Evolutionary conservation across 1,140 invertebrate genomes (phyloP).

Genomic region (Euura lappo): DNA sequence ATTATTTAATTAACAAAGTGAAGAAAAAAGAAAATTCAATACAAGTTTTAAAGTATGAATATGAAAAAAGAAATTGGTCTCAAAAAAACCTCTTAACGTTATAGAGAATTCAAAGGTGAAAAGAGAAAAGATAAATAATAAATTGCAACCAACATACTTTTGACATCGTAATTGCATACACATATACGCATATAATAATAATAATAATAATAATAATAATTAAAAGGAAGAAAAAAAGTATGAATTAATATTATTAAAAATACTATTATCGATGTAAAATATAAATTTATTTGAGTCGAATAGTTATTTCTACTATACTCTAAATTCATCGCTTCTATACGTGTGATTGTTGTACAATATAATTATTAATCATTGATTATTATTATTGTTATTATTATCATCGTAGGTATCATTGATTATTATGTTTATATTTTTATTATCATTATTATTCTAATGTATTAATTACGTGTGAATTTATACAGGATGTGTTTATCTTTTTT

Average conservation of each 20-base stretch:
- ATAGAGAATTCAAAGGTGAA: neutral
- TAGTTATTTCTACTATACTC: slow-evolving; percentile 60
- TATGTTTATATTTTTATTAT: slow-evolving; percentile 35
- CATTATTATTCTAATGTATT: slow-evolving; percentile 30
- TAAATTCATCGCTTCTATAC: slow-evolving; percentile 58
- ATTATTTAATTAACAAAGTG: neutral
- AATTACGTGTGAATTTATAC: neutral
- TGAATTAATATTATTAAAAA: slow-evolving; percentile 24
- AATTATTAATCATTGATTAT: slow-evolving; percentile 52
- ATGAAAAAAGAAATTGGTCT: too few species aligned
- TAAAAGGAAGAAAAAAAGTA: slow-evolving; percentile 19
- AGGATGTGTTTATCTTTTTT: neutral
- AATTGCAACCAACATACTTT: slow-evolving; percentile 41
- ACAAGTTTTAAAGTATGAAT: slow-evolving; percentile 30
- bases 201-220: slow-evolving; percentile 30
- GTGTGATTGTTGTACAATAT: slow-evolving; percentile 61
- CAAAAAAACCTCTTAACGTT: slow-evolving; percentile 15
- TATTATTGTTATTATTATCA: slow-evolving; percentile 32
- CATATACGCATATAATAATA: slow-evolving; percentile 33
- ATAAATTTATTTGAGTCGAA: slow-evolving; percentile 40
- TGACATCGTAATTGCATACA: slow-evolving; percentile 39
- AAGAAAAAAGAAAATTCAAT: slow-evolving; percentile 24
- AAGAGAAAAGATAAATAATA: slow-evolving; percentile 18
- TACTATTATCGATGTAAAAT: slow-evolving; percentile 15
- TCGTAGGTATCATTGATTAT: slow-evolving; percentile 33